A percentile compares a stretch with the other conserved stretches of the same genome.
These are phyloP conservation scores for Parazoanthus atlanticus DNA, from an alignment of 92 coral and sea anemone genomes.

Conservation along the genomic window DNA sequence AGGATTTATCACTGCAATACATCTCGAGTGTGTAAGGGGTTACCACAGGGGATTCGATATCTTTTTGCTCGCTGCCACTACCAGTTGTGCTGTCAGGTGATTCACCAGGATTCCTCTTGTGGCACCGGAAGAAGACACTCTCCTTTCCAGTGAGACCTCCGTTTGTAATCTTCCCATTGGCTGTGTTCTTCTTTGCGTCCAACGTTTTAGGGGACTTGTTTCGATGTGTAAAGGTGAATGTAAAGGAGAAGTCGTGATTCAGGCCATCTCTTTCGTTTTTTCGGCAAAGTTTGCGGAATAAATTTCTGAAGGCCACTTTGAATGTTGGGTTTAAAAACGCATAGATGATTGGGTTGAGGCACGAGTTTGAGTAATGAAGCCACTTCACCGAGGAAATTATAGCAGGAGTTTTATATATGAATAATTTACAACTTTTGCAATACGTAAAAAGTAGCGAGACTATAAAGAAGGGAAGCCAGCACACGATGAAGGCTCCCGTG, in stretches of 20 bases:
- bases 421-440: conserved; percentile 51
- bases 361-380: conserved; percentile 96
- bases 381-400: conserved; percentile 80
- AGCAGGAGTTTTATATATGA: conserved; percentile 61
- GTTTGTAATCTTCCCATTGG: background rate
- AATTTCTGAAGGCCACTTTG: conserved; percentile 81
- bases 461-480: conserved; percentile 96
- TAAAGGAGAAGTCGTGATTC: conserved; percentile 51
- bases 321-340: conserved; percentile 94
- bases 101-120: background rate
- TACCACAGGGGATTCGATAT: background rate
- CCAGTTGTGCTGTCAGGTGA: conserved; percentile 34
- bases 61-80: conserved; percentile 31
- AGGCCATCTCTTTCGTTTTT: conserved; percentile 15
- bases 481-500: conserved; percentile 87
- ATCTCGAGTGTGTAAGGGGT: background rate
- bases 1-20: conserved; percentile 7
- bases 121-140: conserved; percentile 9
- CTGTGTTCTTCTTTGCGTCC: background rate
- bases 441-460: conserved; percentile 66
- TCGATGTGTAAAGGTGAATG: conserved; percentile 45
- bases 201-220: conserved; percentile 15
- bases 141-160: conserved; percentile 15
- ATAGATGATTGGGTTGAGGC: conserved; percentile 95
- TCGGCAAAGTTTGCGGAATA: conserved; percentile 59